Evolutionary conservation across 1,140 invertebrate genomes (phyloP), one percentile per base, ranked within the genome.

Genomic region (Pseudomyrmex sp.): DNA sequence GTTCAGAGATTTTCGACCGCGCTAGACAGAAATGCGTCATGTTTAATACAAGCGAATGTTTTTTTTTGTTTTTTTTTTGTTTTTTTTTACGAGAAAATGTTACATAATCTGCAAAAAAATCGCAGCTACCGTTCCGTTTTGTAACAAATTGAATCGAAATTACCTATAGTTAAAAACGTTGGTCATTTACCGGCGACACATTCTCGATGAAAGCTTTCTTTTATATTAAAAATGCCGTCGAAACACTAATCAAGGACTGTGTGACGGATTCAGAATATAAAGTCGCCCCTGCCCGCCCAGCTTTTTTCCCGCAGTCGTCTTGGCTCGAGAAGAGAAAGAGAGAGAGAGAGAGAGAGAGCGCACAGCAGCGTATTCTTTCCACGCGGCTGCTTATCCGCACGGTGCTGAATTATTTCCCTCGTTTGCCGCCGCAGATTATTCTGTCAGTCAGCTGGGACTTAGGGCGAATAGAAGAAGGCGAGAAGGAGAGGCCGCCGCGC

Each of bases 361-460:
- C 18, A 56, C 54, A 35, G 56, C 13, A 26, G 63, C 76, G 65
- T 86, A 90, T 83, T 82, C 82, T 90, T 83, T 85, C 58, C 65
- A 52, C 61, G 65, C 80, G 76, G 85, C 76, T 72, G 85, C 77
- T 85, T 72, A 85, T 87, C 66, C 72, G 50, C 54, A 83, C 35
- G 65, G 63, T 59, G 80, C 84, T 70, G 80, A 89, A 83, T 90
- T 88, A 86, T 89, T 89, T 68, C 66, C 48, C 75, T 77, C 83
- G 61, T 83, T 87, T 66, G 72, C 58, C 70, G 52, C 59, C 52
- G 70, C 77, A 83, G 82, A 88, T 88, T 83, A 88, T 85, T 76
- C 83, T 84, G 74, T 76, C 86, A 88, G 88, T 87, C 85, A 89
- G 74, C 62, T 56, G 79, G 54, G 83, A 61, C 77, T 83, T 79